These are phyloP conservation scores for Sesamia nonagrioides DNA, from an alignment of 1,140 invertebrate species.

Conservation along the genomic window DNA sequence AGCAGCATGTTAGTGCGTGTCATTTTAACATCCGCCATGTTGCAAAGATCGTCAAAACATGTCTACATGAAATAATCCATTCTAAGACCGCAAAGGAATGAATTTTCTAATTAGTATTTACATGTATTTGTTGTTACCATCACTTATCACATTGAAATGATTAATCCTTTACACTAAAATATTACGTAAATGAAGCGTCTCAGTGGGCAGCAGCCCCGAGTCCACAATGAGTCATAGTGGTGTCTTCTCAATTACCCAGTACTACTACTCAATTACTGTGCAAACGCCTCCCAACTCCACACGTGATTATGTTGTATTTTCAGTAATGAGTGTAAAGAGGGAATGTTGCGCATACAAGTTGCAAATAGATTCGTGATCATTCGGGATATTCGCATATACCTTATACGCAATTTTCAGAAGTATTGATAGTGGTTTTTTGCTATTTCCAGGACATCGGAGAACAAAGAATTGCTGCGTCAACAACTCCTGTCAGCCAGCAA, in stretches of 20 bases:
- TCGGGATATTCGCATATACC: too few species aligned
- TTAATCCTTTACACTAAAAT: not conserved
- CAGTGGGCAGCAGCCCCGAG: not conserved
- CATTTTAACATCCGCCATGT: too few species aligned
- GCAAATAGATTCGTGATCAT: not conserved
- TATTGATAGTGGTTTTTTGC: constrained; percentile 21
- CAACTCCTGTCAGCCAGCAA: constrained; percentile 79
- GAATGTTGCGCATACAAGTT: not conserved
- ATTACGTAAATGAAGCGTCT: not conserved
- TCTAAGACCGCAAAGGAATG: too few species aligned
- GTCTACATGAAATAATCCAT: too few species aligned
- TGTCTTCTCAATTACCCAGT: constrained; percentile 13
- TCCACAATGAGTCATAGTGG: not conserved
- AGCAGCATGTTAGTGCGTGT: too few species aligned
- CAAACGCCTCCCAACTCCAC: constrained; percentile 4
- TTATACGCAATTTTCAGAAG: not conserved
- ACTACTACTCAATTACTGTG: too few species aligned
- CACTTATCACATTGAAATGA: too few species aligned
- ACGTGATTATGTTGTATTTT: constrained; percentile 2
- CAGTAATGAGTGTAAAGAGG: not conserved
- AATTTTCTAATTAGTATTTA: too few species aligned
- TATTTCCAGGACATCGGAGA: constrained; percentile 76
- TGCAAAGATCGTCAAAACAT: too few species aligned
- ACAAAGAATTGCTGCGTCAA: constrained; percentile 79
- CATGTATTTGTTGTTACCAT: too few species aligned